Base-by-base conservation (phyloP, 2,113 vertebrate species). In the Myiagra hebetior region DNA sequence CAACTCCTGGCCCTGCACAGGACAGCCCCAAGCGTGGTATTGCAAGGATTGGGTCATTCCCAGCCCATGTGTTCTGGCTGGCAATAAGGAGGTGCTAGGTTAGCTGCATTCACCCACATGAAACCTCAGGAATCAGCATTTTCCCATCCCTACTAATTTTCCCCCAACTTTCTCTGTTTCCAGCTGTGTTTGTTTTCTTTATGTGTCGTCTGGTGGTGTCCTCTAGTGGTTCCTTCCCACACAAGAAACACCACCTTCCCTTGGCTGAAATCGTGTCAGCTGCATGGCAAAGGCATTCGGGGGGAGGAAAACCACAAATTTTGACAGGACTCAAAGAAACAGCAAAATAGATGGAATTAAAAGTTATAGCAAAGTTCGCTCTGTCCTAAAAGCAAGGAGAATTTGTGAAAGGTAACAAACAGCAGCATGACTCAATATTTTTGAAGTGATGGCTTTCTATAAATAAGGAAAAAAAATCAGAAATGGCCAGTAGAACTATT, bases 401-500 rank as follows among this genome's bases (percentile, higher is more conserved):
- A 77, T 59, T 75, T 74, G 46, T 37, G 56, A 56, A 93, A 89
- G 39, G 68, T 85, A 95, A 78, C 39, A 77, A 93, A 77, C 59
- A 84, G 78, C 42, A 88, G 49, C 50, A 50, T 37, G 46, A 56
- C 74, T 86, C 68, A 70, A 41, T 77, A 64, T n/a, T 93, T 89
- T 80, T 85, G 35, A 79, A 95, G 56, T 41, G 37, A 64, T 74
- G 23, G 21, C 6, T 85, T 94, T 91, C 86, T 91, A 93, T 89
- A 96, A 97, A 93, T 94, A 85, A 3, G 56, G 11, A 4, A 22
- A 47, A 49, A 46, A 92, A 52, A 39, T 23, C 89, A 90, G 82
- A 91, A 95, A 73, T 85, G 78, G 80, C 39, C 79, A 83, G 82
- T 33, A 56, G 76, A 93, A 10, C 88, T 69, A 97, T 97, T 95